Evolutionary conservation across 2,113 vertebrate genomes (phyloP), one percentile per base, ranked within the genome.

Genomic region (Atherinomorus stipes): DNA sequence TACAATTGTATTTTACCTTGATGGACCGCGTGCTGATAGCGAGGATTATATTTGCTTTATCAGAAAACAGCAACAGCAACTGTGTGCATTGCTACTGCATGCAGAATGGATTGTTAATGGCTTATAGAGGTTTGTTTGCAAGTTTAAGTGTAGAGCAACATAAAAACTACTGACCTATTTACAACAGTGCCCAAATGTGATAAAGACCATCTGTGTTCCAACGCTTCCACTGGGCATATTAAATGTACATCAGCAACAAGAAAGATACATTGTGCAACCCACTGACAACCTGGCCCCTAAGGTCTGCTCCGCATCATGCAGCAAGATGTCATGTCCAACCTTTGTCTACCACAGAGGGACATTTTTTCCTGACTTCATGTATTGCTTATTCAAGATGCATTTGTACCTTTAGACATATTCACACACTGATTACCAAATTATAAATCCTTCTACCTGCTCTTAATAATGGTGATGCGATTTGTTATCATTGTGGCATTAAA

Each of bases 101-200:
- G 22, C 45, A 53, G 10, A 5, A 68, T 62, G 10, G 18, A 0
- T 8, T 22, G 3, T 1, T 22, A 19, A 31, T 19, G 11, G 54
- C 18, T 67, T 85, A 72, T 42, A 40, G 44, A 51, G 49, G 61
- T 72, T 51, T 26, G 6, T 40, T 63, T 61, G 26, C 18, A 60
- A 78, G 51, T 69, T 65, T 56, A 51, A 49, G 31, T 60, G 34
- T 2, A 57, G 42, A 66, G 22, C 53, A 31, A 34, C 53, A 59
- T 54, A 84, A 74, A 79, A 78, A 70, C 70, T 69, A 40, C 54
- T 77, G 68, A 83, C 76, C 81, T 72, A 85, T 69, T 85, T 84
- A 42, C 22, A 40, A 11, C 50, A 10, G 22, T 9, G 5, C 23
- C 64, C 28, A 47, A 73, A 45, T 74, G 42, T 37, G 61, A 64